Base-by-base conservation (phyloP, 2,113 vertebrate genomes). In the Rhinolophus sinicus region DNA sequence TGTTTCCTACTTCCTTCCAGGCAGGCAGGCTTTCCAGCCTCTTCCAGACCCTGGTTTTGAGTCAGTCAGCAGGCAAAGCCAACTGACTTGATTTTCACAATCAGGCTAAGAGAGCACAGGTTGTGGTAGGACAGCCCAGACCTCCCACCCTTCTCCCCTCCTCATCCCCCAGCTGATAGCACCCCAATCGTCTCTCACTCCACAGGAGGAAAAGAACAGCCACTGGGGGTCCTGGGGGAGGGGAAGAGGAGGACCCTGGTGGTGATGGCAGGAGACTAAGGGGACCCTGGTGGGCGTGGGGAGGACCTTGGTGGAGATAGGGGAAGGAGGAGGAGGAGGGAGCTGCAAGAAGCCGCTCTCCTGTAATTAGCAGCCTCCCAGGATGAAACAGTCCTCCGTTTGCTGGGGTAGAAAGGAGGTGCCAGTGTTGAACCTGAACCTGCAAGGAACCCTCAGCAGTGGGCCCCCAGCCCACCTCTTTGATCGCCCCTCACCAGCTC, bases 401-500 rank as follows among this genome's bases (percentile, higher is more conserved):
- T 69, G 60, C 1, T 15, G 30, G 80, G 47, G 54, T 33, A 52
- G 35, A 92, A 64, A 87, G 65, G 75, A 85, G 94, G 62, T 88
- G 81, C 93, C 82, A 52, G 30, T 14, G 13, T 18, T 80, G 88
- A 92, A 81, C 88, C 50, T 4, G 65, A 72, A 58, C 52, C 54
- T 76, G 38, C 58, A 92, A 69, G 24, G 81, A 88, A 62, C n/a
- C 33, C 64, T 85, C 1, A 0, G 73, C 77, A 50, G 50, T 0
- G 50, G 56, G 58, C 65, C 64, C 70, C 77, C 1, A 1, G 40
- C 47, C 72, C 73, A 82, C 38, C 94, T 44, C 95, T 96, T 97
- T 97, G 96, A 97, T 96, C 33, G 0, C 73, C 92, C 62, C 94
- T 96, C 24, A 0, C 90, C 64, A 16, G 11, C 93, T 96, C 94